Evolutionary conservation across 1,140 invertebrate species (phyloP).

Genomic region (Atta texana): DNA sequence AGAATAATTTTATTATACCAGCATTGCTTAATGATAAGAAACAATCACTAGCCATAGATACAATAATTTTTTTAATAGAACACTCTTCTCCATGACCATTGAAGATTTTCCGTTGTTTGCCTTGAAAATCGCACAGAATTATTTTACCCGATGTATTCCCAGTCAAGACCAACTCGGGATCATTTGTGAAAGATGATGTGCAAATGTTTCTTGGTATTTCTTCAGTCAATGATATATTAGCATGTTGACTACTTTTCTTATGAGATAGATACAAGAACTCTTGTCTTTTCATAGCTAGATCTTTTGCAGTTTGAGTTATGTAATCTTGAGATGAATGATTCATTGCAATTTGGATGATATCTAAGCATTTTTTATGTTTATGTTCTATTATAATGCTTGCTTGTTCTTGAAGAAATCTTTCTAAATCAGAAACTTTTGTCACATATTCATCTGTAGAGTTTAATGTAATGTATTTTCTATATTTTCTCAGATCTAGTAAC

Average conservation of each 20-base stretch:
- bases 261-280: conserved; percentile 79
- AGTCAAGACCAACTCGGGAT: conserved; percentile 80
- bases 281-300: conserved; percentile 77
- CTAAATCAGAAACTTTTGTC: conserved; percentile 76
- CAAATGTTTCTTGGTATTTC: conserved; percentile 76
- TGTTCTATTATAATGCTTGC: conserved; percentile 84
- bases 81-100: conserved; percentile 73
- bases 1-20: conserved; percentile 82
- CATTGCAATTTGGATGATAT: conserved; percentile 86
- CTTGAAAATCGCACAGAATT: conserved; percentile 79
- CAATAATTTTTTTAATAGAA: conserved; percentile 80
- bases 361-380: conserved; percentile 81
- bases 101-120: conserved; percentile 75
- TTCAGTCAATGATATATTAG: conserved; percentile 74
- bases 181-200: conserved; percentile 79
- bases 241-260: conserved; percentile 68
- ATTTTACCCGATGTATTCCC: conserved; percentile 78
- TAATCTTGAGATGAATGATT: conserved; percentile 80
- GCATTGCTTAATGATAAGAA: conserved; percentile 81
- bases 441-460: conserved; percentile 68
- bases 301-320: conserved; percentile 80
- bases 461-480: conserved; percentile 85
- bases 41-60: conserved; percentile 74
- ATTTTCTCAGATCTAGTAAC: conserved; percentile 87
- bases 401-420: conserved; percentile 82